These are phyloP conservation scores for Hyperoplus lanceolatus DNA, from an alignment of 2,797 vertebrate genomes.

Conservation along the genomic window DNA sequence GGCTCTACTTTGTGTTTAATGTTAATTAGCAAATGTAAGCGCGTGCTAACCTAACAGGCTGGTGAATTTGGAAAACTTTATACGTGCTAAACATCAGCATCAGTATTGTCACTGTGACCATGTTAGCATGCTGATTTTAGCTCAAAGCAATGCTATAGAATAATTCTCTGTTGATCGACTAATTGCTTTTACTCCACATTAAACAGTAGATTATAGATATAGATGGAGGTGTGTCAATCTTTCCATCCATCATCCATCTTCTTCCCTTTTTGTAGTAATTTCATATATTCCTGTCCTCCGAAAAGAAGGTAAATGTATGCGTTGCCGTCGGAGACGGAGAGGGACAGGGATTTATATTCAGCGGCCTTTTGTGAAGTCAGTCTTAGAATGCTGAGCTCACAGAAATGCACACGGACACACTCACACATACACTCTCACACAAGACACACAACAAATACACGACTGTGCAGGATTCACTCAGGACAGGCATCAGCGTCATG, in stretches of 20 bases:
- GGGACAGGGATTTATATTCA: conserved; percentile 60
- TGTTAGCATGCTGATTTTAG: background rate
- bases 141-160: background rate
- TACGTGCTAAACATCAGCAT: background rate
- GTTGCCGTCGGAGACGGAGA: conserved; percentile 39
- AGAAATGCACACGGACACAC: conserved; percentile 22
- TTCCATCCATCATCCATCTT: background rate
- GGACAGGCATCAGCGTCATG: conserved; percentile 42
- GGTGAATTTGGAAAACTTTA: background rate
- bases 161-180: background rate
- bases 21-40: background rate
- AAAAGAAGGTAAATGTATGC: conserved; percentile 35
- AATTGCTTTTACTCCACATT: background rate
- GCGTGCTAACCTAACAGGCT: background rate
- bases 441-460: background rate
- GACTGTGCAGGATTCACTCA: conserved; percentile 49
- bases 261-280: background rate
- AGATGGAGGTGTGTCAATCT: background rate
- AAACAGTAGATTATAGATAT: too few species aligned
- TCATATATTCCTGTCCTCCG: conserved; percentile 12
- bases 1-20: too few species aligned
- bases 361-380: conserved; percentile 63
- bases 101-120: background rate
- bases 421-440: background rate
- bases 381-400: conserved; percentile 67